Evolutionary conservation across 2,888 invertebrate genomes (phyloP).

Genomic region (Exocentrus adspersus): DNA sequence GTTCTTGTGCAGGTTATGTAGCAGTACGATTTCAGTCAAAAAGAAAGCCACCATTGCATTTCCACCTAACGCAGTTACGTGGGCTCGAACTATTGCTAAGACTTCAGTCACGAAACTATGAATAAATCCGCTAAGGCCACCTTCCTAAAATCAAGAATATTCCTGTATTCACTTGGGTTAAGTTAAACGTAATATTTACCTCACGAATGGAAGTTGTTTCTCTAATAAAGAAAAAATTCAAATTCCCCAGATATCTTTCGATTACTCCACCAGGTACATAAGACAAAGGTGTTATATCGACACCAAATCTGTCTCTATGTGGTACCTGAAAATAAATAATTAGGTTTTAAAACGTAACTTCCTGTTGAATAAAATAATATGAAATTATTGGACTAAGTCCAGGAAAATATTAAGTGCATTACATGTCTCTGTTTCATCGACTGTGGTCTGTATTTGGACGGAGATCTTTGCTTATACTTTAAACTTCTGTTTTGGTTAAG

Average conservation of each 20-base stretch:
- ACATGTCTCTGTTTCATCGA: conserved; percentile 58
- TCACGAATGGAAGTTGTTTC: conserved; percentile 94
- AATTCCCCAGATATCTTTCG: conserved; percentile 86
- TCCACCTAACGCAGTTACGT: conserved; percentile 92
- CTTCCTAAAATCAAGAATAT: conserved; percentile 68
- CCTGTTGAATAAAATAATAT: no score
- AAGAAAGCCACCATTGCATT: conserved; percentile 96
- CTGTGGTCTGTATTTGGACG: conserved; percentile 61
- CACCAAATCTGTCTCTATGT: conserved; percentile 68
- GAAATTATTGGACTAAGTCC: no score
- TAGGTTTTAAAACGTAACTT: not conserved
- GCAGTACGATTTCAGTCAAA: conserved; percentile 89
- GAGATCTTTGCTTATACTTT: conserved; percentile 68
- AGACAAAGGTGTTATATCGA: conserved; percentile 84
- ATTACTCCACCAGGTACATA: conserved; percentile 81
- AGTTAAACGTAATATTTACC: conserved; percentile 56
- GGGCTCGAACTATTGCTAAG: conserved; percentile 90
- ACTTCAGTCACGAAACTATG: conserved; percentile 95
- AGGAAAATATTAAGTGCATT: conserved; percentile 35
- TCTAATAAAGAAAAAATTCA: conserved; percentile 94
- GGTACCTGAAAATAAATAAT: conserved; percentile 59
- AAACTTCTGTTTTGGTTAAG: conserved; percentile 57
- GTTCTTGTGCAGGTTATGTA: conserved; percentile 95
- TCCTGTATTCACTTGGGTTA: conserved; percentile 27
- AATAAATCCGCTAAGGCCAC: conserved; percentile 93